Evolutionary conservation across 1,140 invertebrate species (phyloP).

Genomic region (Piezodorus guildinii): DNA sequence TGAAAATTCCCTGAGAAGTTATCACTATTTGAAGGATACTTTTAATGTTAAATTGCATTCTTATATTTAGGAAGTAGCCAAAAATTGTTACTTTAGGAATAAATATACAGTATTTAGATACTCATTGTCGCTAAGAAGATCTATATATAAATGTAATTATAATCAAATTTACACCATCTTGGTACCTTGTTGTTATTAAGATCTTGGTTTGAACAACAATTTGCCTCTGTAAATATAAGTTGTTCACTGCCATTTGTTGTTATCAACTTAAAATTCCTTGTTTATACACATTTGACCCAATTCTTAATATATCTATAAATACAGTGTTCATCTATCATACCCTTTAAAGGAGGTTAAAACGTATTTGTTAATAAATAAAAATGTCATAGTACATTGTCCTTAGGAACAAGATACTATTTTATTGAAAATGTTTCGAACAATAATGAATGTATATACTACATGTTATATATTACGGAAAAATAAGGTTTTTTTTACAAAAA

Average conservation of each 20-base stretch:
- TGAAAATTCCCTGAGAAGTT: slow-evolving; percentile 18
- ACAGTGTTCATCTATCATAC: slow-evolving; percentile 6
- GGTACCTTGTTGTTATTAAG: slow-evolving; percentile 16
- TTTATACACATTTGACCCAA: slow-evolving; percentile 12
- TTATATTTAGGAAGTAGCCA: slow-evolving; percentile 22
- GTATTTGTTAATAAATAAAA: slow-evolving; percentile 8
- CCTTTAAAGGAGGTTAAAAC: neutral
- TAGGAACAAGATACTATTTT: slow-evolving; percentile 10
- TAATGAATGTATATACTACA: slow-evolving; percentile 11
- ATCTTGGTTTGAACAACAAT: slow-evolving; percentile 18
- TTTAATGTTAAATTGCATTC: slow-evolving; percentile 13
- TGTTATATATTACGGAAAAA: slow-evolving; percentile 4
- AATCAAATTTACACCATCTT: slow-evolving; percentile 17
- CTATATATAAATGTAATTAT: slow-evolving; percentile 19
- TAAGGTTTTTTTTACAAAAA: slow-evolving; percentile 9
- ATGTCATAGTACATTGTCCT: slow-evolving; percentile 8
- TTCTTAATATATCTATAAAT: slow-evolving; percentile 13
- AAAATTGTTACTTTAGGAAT: slow-evolving; percentile 19
- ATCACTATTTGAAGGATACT: slow-evolving; percentile 13
- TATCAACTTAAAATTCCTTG: slow-evolving; percentile 17
- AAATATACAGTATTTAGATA: slow-evolving; percentile 19
- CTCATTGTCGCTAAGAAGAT: slow-evolving; percentile 18
- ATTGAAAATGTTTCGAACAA: slow-evolving; percentile 9
- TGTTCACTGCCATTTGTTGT: slow-evolving; percentile 18
- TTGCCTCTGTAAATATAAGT: slow-evolving; percentile 18